Conservation (phyloP, 1,140 invertebrate genomes). For the Leptonema lineaticorne region DNA sequence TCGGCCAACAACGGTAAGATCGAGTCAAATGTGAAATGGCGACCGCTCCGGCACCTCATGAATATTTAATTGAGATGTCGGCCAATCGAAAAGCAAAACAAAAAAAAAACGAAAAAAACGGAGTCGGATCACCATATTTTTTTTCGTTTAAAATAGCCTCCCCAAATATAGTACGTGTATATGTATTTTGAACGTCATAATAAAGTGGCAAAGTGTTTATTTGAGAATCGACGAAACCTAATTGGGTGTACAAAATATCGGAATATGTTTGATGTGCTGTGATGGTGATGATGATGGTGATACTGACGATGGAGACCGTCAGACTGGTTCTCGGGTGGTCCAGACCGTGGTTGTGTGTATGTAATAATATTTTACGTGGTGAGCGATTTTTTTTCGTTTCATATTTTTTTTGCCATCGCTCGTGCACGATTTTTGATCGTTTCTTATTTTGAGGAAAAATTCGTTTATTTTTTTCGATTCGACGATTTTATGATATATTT, state of each 20-base stretch:
- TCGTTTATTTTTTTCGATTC: no score
- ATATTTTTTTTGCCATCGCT: no score
- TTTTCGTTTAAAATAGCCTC: no score
- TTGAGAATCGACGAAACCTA: constrained; percentile 9
- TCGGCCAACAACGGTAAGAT: no score
- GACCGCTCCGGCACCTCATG: constrained; percentile 18
- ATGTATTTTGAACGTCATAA: background rate
- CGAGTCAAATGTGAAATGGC: constrained; percentile 16
- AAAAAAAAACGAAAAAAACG: background rate
- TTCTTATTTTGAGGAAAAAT: no score
- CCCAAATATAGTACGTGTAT: background rate
- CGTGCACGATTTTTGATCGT: no score
- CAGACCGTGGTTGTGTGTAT: background rate
- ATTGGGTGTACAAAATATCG: constrained; percentile 17
- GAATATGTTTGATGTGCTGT: constrained; percentile 20
- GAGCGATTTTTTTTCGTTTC: background rate
- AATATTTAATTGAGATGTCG: constrained; percentile 27
- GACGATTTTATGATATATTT: no score
- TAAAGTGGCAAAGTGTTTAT: constrained; percentile 22
- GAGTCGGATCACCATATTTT: constrained; percentile 22
- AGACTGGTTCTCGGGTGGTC: constrained; percentile 14
- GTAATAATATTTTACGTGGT: background rate
- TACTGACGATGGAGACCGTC: background rate
- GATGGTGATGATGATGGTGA: background rate
- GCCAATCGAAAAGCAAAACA: constrained; percentile 24